phyloP scores from a whole-genome alignment of 1,140 invertebrate species.

The Lasioglossum baleicum region DNA sequence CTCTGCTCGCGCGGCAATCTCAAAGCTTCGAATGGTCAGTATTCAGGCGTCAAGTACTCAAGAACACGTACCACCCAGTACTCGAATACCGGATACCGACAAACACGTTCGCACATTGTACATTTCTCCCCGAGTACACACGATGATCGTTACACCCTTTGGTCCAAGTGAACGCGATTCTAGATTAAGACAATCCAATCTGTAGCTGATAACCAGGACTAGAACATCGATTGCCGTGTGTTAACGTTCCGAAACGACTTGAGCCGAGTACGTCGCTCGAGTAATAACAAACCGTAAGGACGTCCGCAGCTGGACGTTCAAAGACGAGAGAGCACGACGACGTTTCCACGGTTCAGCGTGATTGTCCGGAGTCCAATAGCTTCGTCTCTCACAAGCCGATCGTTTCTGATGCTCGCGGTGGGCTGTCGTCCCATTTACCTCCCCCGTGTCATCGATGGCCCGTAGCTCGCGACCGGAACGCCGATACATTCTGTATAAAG shows the following conservation, averaged over 20 bases:
- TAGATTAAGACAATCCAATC: slow-evolving; percentile 63
- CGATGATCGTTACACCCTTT: slow-evolving; percentile 31
- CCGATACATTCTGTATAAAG: slow-evolving; percentile 64
- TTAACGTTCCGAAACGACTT: background rate
- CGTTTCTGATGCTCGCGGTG: background rate
- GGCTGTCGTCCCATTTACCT: background rate
- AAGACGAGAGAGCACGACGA: background rate
- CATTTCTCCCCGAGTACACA: background rate
- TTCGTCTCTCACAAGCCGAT: slow-evolving; percentile 12
- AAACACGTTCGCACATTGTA: slow-evolving; percentile 1
- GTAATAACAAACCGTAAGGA: background rate
- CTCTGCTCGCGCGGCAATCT: too few species aligned
- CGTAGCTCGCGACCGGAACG: slow-evolving; percentile 16
- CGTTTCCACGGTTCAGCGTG: background rate
- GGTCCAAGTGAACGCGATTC: slow-evolving; percentile 52
- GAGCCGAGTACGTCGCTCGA: background rate
- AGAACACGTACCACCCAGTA: background rate
- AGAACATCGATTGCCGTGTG: slow-evolving; percentile 1
- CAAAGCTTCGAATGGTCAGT: background rate
- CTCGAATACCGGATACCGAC: background rate
- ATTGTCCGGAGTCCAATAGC: background rate
- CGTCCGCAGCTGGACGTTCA: background rate
- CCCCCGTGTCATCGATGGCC: background rate
- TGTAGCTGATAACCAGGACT: slow-evolving; percentile 41
- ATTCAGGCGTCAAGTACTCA: background rate